A percentile compares a stretch with the other conserved stretches of the same genome.
phyloP scores from a whole-genome alignment of 2,797 vertebrate genomes.

The Percopsis omiscomaycus region DNA sequence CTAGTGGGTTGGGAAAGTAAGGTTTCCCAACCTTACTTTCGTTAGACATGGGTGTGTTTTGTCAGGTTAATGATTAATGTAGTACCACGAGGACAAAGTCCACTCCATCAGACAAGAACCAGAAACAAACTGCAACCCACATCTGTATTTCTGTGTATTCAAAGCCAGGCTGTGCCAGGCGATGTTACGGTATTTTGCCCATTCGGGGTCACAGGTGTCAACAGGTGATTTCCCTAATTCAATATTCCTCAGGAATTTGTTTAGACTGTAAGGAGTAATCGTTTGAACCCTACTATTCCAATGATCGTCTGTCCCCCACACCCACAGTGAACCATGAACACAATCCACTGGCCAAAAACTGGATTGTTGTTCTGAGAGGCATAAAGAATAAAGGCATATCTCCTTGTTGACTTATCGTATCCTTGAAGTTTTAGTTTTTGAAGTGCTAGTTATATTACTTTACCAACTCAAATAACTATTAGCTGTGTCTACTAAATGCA shows the following conservation, averaged over 20 bases:
- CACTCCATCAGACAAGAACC: conserved; percentile 41
- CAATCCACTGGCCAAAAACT: no score
- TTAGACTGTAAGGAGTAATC: no score
- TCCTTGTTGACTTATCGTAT: no score
- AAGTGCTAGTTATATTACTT: no score
- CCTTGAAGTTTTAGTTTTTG: no score
- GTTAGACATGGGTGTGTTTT: conserved; percentile 63
- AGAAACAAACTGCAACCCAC: conserved; percentile 29
- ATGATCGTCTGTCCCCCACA: no score
- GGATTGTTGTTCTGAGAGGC: no score
- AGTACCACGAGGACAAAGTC: conserved; percentile 61
- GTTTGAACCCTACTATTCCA: no score
- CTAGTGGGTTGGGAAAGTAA: conserved; percentile 25
- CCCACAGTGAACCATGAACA: no score
- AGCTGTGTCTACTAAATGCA: no score
- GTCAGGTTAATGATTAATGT: conserved; percentile 80
- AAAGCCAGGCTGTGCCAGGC: conserved; percentile 6
- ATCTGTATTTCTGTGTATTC: conserved; percentile 33
- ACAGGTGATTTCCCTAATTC: conserved; percentile 2
- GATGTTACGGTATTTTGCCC: background rate
- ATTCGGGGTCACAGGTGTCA: background rate
- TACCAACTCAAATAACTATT: no score
- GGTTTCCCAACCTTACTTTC: conserved; percentile 9
- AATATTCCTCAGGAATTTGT: background rate
- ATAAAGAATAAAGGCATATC: no score